Evolutionary conservation across 2,113 vertebrate genomes (phyloP), one percentile per base, ranked within the genome.

Genomic region (Sialia sialis): DNA sequence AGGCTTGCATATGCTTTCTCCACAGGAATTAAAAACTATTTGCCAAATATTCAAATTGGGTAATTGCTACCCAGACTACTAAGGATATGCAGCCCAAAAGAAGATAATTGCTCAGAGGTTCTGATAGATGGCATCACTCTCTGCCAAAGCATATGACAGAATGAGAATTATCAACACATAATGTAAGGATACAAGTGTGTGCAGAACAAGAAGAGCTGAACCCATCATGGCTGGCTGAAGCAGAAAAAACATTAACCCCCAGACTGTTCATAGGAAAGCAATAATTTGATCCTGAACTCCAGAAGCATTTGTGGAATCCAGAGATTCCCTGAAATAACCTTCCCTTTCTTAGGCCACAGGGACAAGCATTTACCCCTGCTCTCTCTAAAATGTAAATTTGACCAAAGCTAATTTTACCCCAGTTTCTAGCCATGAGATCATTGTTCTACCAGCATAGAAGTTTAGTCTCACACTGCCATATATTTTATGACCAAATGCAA

Each of bases 11-110:
- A 44, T 89, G 92, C 89, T 92, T 48, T 95, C 97, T 96, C 96
- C 80, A 70, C 27, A 30, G 96, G 93, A 73, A 93, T 95, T 86
- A 70, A 44, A 38, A 93, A 89, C 81, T 92, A 91, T 90, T 89
- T 78, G 34, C 95, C 96, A 97, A 95, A 95, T 95, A 97, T 79
- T 97, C 96, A 82, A 87, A 96, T 93, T 94, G 95, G 94, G 87
- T 97, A 96, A 97, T 97, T 97, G 96, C 96, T 96, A 97, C 96
- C 94, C 92, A 58, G 68, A 92, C 95, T 96, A 97, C 94, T 87
- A 87, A 95, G 92, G 85, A 89, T 92, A 89, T 93, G 83, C 81
- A 96, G 86, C 68, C 66, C 27, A 67, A 70, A 92, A 93, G 91
- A 95, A 96, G 95, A 90, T 67, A 91, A 92, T 85, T 84, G 88